Conservation (phyloP, 2,888 invertebrate species). For the Oscheius onirici region DNA sequence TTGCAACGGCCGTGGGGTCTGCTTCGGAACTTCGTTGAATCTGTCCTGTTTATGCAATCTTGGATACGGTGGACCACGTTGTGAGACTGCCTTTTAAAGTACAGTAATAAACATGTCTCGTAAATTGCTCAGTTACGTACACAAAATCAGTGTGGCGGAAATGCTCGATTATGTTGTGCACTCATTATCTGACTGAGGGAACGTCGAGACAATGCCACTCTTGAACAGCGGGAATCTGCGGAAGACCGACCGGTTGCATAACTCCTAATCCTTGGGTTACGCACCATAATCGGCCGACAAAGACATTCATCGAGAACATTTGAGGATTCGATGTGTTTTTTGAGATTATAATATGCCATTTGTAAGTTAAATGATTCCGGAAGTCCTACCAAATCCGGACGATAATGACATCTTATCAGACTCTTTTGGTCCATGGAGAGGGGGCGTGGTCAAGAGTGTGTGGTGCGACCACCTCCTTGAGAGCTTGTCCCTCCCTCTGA, state of each 20-base stretch:
- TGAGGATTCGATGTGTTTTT: background rate
- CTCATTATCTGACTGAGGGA: background rate
- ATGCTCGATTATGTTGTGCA: slow-evolving; percentile 1
- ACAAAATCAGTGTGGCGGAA: slow-evolving; percentile 10
- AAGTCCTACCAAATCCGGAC: too few species aligned
- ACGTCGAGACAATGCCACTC: too few species aligned
- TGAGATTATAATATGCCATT: too few species aligned
- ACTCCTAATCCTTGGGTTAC: background rate
- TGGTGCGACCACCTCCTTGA: too few species aligned
- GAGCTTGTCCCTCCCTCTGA: slow-evolving; percentile 11
- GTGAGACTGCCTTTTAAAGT: slow-evolving; percentile 50
- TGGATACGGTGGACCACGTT: slow-evolving; percentile 58
- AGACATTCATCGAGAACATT: background rate
- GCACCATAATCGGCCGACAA: slow-evolving; percentile 3
- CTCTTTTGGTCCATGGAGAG: too few species aligned
- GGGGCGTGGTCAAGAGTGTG: too few species aligned
- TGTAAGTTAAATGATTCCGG: too few species aligned
- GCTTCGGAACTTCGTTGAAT: slow-evolving; percentile 59
- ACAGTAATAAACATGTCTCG: background rate
- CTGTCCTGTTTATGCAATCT: slow-evolving; percentile 63
- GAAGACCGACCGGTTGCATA: background rate
- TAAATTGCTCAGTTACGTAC: background rate
- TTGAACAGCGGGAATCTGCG: too few species aligned
- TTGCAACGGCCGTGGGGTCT: slow-evolving; percentile 66
- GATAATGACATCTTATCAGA: too few species aligned